Base-by-base conservation (phyloP, 2,888 invertebrate species). In the Branchellion lobata region DNA sequence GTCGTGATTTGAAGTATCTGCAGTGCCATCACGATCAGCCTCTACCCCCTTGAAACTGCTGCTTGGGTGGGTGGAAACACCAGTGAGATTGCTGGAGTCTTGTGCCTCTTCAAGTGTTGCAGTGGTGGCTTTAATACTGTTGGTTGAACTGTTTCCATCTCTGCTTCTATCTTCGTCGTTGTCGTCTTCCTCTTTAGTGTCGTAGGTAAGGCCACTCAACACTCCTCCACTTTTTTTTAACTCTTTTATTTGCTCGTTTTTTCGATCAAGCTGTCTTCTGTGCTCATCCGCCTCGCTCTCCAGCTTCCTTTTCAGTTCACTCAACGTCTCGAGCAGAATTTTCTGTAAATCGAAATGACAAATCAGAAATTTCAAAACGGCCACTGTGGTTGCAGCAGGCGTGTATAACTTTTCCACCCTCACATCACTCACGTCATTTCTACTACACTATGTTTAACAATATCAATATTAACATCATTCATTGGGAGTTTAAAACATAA, bases 241-340 rank as follows among this genome's bases (percentile, higher is more conserved):
- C 18, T 76, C 76, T 36, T 34, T 33, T 18, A 91, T 89, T 80
- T 90, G 85, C 83, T 91, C 90, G 84, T 91, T 91, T 68, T 92
- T 86, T 83, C 92, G 91, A 2, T 90, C 89, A 78, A 91, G 91
- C 36, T 92, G 89, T 88, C 95, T 94, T 85, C 94, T 92, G 85
- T 94, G 94, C 80, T 57, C 71, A 24, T 72, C 40, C 21, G 80
- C 93, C 88, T 96, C 96, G 84, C 93, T 92, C 87, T 96, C 96
- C 36, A 96, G 88, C 5, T 95, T 90, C 85, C 94, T 93, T 86
- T 94, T 94, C 85, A 94, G 91, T 79, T 94, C 90, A 0, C 91
- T 89, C 82, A 95, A 89, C 81, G 93, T 92, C 71, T 93, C 92
- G 87, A 95, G 94, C 84, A 95, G 89, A 87, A 96, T 95, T 88